phyloP scores from a whole-genome alignment of 1,140 invertebrate genomes.

The Kradibia gibbosae region DNA sequence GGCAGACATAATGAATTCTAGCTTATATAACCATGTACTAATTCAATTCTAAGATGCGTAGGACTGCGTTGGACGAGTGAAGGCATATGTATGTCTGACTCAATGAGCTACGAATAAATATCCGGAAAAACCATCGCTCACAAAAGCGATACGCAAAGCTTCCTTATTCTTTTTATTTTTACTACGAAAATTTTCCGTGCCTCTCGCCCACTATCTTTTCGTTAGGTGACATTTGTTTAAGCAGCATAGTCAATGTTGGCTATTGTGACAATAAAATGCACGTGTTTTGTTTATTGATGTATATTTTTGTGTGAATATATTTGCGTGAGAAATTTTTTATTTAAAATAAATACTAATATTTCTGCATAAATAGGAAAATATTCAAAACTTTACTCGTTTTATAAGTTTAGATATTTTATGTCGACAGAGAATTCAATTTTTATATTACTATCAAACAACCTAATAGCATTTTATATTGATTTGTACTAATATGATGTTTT shows the following conservation, averaged over 20 bases:
- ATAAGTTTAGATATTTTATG: background rate
- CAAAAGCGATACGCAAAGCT: background rate
- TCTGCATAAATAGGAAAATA: background rate
- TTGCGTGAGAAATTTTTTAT: background rate
- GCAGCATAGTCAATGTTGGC: background rate
- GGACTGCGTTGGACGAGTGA: background rate
- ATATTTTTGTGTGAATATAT: background rate
- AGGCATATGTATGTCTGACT: background rate
- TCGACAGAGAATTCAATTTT: background rate
- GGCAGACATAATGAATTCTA: no score
- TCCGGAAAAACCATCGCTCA: conserved; percentile 14
- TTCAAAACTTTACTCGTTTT: background rate
- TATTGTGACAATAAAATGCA: background rate
- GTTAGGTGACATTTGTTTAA: background rate
- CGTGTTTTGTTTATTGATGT: background rate
- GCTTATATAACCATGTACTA: background rate
- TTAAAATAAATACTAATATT: background rate
- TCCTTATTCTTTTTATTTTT: background rate
- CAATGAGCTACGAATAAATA: conserved; percentile 25
- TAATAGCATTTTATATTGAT: no score
- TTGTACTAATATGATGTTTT: no score
- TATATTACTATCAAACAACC: no score
- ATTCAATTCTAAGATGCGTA: background rate
- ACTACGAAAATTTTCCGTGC: background rate
- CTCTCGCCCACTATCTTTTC: no score